A percentile compares a stretch with the other conserved stretches of the same genome.
Evolutionary conservation across 2,888 invertebrate genomes (phyloP).

Genomic region (Papilio gigon): DNA sequence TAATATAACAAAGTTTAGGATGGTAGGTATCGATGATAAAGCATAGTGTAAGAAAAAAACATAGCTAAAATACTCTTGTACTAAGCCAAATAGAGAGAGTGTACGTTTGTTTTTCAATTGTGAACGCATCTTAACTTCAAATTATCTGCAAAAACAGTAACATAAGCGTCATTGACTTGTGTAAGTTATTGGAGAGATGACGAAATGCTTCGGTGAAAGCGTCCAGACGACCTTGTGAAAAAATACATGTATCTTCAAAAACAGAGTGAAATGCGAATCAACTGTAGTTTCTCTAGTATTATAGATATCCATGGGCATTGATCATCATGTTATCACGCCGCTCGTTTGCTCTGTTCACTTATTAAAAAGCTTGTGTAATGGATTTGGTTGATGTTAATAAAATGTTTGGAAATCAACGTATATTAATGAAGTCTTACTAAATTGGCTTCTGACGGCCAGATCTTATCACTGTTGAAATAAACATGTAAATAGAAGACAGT

Average conservation of each 20-base stretch:
- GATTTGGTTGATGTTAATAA: neutral
- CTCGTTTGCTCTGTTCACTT: too few species aligned
- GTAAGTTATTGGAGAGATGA: constrained; percentile 32
- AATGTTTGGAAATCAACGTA: constrained; percentile 9
- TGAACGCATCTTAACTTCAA: constrained; percentile 7
- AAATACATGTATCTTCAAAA: neutral
- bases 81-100: too few species aligned
- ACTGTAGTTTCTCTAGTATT: too few species aligned
- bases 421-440: constrained; percentile 1
- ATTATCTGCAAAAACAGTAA: constrained; percentile 23
- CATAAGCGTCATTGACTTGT: constrained; percentile 38
- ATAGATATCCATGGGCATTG: too few species aligned
- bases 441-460: neutral
- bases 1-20: too few species aligned
- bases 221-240: constrained; percentile 28
- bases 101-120: neutral
- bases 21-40: too few species aligned
- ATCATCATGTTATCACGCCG: too few species aligned
- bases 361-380: neutral
- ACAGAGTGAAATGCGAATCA: too few species aligned
- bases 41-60: too few species aligned
- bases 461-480: neutral
- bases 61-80: too few species aligned
- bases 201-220: constrained; percentile 31
- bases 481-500: neutral